Conservation (phyloP, 2,113 vertebrate genomes). For the Sebastes schlegelii region DNA sequence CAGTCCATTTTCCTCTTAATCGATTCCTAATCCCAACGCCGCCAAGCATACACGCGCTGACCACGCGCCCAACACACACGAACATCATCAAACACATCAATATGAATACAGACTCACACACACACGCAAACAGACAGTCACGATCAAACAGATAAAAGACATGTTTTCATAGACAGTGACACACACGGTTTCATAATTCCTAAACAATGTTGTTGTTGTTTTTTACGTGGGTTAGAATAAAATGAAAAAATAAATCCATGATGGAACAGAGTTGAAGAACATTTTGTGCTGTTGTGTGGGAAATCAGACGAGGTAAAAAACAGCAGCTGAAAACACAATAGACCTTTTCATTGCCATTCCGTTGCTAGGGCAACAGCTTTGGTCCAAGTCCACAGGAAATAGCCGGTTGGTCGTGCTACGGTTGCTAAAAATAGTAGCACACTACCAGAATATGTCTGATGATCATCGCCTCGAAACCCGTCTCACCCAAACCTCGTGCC, state of each 20-base stretch:
- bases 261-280: conserved; percentile 7
- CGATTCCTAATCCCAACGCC: conserved; percentile 80
- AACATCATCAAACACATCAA: too few species aligned
- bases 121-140: not conserved
- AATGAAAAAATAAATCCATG: conserved; percentile 36
- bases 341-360: too few species aligned
- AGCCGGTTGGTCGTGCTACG: too few species aligned
- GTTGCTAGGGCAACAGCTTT: too few species aligned
- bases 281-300: not conserved
- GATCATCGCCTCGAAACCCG: too few species aligned
- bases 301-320: not conserved
- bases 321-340: too few species aligned
- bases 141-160: not conserved
- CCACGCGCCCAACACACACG: conserved; percentile 24
- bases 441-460: too few species aligned
- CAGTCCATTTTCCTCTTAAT: conserved; percentile 80
- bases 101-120: not conserved
- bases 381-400: too few species aligned
- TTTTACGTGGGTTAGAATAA: not conserved
- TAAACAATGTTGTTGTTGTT: too few species aligned
- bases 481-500: too few species aligned
- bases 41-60: conserved; percentile 38
- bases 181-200: not conserved
- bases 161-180: not conserved
- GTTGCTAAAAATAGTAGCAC: too few species aligned